Percentiles rank a stretch among this genome's conserved stretches.
These are phyloP conservation scores for Neoarius graeffei DNA, from an alignment of 2,113 vertebrate genomes.

Conservation along the genomic window DNA sequence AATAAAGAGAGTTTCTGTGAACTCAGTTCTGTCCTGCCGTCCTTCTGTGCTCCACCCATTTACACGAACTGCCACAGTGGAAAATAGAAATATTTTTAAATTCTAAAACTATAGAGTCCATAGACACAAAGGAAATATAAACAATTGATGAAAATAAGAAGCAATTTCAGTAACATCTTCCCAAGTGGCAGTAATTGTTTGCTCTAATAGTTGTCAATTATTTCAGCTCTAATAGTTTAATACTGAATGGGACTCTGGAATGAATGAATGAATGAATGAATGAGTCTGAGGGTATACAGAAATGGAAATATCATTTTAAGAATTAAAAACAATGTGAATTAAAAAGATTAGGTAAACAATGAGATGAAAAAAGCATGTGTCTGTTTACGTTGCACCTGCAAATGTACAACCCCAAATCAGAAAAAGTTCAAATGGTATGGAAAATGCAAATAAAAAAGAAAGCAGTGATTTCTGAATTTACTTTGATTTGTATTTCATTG, in stretches of 20 bases:
- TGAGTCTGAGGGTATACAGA: background rate
- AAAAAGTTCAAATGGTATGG: too few relatives aligned
- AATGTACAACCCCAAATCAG: background rate
- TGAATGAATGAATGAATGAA: background rate
- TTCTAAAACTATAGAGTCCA: slow-evolving; percentile 13
- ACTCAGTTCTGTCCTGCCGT: too few relatives aligned
- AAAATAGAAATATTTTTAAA: slow-evolving; percentile 2
- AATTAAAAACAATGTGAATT: background rate
- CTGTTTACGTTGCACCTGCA: background rate
- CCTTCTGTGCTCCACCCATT: too few relatives aligned
- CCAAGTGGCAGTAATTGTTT: background rate
- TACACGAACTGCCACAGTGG: too few relatives aligned
- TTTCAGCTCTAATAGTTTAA: slow-evolving; percentile 23
- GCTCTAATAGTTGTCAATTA: slow-evolving; percentile 13
- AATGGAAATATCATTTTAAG: background rate
- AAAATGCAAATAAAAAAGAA: too few relatives aligned
- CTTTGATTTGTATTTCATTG: too few relatives aligned
- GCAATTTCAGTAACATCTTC: slow-evolving; percentile 10
- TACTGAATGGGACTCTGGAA: background rate
- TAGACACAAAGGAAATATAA: slow-evolving; percentile 9
- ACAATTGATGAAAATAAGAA: slow-evolving; percentile 23
- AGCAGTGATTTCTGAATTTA: too few relatives aligned
- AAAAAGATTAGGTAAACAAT: background rate
- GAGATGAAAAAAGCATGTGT: background rate
- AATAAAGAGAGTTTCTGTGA: too few relatives aligned